Conservation (phyloP, 92 coral and sea anemone genomes). For the Scolanthus callimorphus region DNA sequence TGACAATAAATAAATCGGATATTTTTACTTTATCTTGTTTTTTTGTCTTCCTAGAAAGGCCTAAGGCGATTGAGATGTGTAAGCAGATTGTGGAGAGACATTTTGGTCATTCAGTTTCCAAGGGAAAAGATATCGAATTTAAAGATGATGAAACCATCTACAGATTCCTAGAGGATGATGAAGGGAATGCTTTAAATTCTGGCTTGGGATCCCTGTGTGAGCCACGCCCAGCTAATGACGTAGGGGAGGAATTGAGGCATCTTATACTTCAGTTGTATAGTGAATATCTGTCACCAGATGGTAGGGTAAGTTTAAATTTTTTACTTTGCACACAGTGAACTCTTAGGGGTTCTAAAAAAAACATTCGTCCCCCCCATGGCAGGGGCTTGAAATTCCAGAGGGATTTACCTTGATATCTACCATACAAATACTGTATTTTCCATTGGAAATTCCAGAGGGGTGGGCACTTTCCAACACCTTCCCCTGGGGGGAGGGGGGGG, state of each 20-base stretch:
- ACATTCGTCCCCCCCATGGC: too few species aligned
- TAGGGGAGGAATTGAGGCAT: slow-evolving; percentile 85
- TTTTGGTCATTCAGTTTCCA: slow-evolving; percentile 71
- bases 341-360: too few species aligned
- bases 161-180: slow-evolving; percentile 90
- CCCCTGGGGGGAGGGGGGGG: too few species aligned
- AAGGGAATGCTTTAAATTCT: slow-evolving; percentile 86
- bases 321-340: too few species aligned
- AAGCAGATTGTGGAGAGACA: slow-evolving; percentile 78
- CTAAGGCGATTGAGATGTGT: slow-evolving; percentile 83
- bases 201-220: slow-evolving; percentile 90
- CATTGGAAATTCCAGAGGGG: too few species aligned
- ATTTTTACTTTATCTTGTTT: too few species aligned
- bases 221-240: slow-evolving; percentile 92
- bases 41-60: too few species aligned
- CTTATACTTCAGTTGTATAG: slow-evolving; percentile 68
- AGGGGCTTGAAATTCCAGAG: too few species aligned
- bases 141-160: slow-evolving; percentile 80
- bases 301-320: slow-evolving; percentile 78
- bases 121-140: slow-evolving; percentile 51
- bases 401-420: too few species aligned
- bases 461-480: too few species aligned
- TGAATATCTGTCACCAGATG: slow-evolving; percentile 79
- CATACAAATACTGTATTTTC: too few species aligned
- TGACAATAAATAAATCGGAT: too few species aligned